Percentiles rank a stretch among this genome's conserved stretches.
These are phyloP conservation scores for Drosophila sordidula DNA, from an alignment of 2,888 invertebrate species.

Conservation along the genomic window DNA sequence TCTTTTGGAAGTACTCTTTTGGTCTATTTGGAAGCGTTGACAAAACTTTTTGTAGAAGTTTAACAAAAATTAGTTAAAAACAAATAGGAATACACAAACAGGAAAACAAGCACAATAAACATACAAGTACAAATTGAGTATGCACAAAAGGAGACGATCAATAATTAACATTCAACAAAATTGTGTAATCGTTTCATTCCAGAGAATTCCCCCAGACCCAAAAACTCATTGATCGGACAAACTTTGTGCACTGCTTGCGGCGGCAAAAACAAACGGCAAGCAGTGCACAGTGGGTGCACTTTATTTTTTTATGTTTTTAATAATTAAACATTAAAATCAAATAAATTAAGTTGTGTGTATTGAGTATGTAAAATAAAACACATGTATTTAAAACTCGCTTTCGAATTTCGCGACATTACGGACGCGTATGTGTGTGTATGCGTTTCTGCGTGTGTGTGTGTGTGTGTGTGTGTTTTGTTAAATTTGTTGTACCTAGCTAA, in stretches of 20 bases:
- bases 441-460: background rate
- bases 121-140: background rate
- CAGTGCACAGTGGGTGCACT: conserved; percentile 10
- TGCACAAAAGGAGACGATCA: background rate
- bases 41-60: conserved; percentile 4
- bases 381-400: background rate
- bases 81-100: background rate
- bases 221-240: background rate
- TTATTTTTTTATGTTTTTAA: background rate
- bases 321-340: background rate
- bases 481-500: conserved; percentile 22
- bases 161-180: conserved; percentile 10
- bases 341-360: background rate
- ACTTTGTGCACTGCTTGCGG: conserved; percentile 18
- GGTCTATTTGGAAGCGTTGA: conserved; percentile 22
- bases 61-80: background rate
- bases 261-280: conserved; percentile 12
- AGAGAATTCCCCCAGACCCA: background rate
- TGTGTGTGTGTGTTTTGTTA: background rate
- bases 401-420: conserved; percentile 1
- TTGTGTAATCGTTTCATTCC: background rate
- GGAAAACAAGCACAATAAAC: conserved; percentile 21
- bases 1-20: conserved; percentile 9
- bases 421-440: background rate
- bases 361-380: conserved; percentile 1